Base-by-base conservation (phyloP, 1,140 invertebrate species). In the Papilio polyxenes region DNA sequence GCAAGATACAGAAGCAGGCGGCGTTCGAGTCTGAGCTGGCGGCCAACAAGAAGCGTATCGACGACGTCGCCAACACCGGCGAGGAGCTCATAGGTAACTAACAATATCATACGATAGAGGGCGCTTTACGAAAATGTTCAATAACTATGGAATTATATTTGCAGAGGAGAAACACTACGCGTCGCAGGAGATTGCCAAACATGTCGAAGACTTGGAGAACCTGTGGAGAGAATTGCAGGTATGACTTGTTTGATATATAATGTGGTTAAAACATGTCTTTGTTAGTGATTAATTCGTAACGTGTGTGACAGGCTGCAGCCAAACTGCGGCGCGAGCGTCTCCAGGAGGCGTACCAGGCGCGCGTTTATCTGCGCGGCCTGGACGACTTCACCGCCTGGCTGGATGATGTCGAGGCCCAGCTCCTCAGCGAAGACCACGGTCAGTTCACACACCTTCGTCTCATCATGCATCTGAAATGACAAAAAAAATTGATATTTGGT, bases 1-100 rank as follows among this genome's bases (percentile, higher is more conserved):
- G 98, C 88, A 99, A 99, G 95, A 99, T 99, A 77, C 98, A 99
- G 92, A 99, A 99, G 91, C 99, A 99, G 89, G 96, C 97, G 1
- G 98, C 98, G 1, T 99, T 99, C 91, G 98, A 99, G 89, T 97
- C 98, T 0, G 99, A 99, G 93, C 95, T 99, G 44, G 94, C 97
- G n/a, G 98, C 98, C 7, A 99, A 99, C 92, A 97, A 98, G 81
- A 97, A 97, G 17, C 95, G 98, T 62, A 96, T 99, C 6, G 96
- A 97, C 56, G 96, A 96, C 44, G 97, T 99, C 4, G 96, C 97
- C 82, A 95, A 95, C 81, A 98, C 98, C 91, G 99, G 98, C 7
- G 97, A 98, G 89, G 95, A 96, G 75, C 95, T 99, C 7, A 97
- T 98, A 15, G 94, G 94, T 95, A 77, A 87, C 85, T 79, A 9